These are phyloP conservation scores for Eudasyphora cyanicolor DNA, from an alignment of 2,888 invertebrate genomes.

Conservation along the genomic window DNA sequence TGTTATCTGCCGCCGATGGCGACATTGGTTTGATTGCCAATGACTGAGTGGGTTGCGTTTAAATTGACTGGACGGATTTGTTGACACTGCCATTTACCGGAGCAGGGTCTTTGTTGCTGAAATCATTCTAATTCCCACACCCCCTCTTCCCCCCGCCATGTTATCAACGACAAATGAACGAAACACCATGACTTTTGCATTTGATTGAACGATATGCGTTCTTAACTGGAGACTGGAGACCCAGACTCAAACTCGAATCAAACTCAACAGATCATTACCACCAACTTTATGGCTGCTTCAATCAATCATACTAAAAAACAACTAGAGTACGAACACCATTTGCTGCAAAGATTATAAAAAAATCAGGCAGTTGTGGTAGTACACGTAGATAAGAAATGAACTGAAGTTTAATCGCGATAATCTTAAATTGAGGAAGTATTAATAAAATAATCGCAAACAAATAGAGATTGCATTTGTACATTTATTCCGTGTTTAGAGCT, in stretches of 20 bases:
- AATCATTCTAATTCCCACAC: too few species aligned
- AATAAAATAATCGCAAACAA: background rate
- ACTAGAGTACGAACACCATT: background rate
- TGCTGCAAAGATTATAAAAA: background rate
- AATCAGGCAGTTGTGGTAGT: background rate
- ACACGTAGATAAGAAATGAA: background rate
- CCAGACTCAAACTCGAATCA: background rate
- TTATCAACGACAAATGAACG: slow-evolving; percentile 10
- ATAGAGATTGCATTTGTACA: too few species aligned
- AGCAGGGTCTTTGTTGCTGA: slow-evolving; percentile 1
- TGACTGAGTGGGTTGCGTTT: background rate
- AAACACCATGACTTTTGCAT: slow-evolving; percentile 7
- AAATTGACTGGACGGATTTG: background rate
- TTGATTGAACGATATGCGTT: background rate
- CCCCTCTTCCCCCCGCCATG: too few species aligned
- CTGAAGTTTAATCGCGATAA: background rate
- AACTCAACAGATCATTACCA: background rate
- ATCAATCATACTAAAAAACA: slow-evolving; percentile 7
- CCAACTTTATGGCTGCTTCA: background rate
- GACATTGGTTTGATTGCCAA: background rate
- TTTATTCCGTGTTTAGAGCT: too few species aligned
- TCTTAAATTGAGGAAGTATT: background rate
- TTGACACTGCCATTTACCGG: background rate
- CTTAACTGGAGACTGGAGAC: background rate
- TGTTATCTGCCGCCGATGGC: background rate